These are phyloP conservation scores for Theonella swinhoei DNA, from an alignment of 37 sponge, comb jelly and placozoan species.

Conservation along the genomic window DNA sequence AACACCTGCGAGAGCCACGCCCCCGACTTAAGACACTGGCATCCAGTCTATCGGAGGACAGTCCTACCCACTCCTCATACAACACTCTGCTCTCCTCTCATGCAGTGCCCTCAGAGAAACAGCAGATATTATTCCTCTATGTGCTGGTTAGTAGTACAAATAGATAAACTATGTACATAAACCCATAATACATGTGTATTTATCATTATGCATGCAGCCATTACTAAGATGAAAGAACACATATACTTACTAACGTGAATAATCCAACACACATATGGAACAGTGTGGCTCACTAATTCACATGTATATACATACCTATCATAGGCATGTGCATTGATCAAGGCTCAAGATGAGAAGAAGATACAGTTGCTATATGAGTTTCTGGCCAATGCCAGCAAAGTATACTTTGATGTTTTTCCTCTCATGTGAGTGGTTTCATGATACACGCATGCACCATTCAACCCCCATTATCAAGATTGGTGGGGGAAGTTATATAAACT, in stretches of 20 bases:
- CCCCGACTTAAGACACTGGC: conserved; percentile 12
- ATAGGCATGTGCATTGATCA: conserved; percentile 38
- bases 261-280: too few relatives aligned
- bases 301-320: too few relatives aligned
- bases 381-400: conserved; percentile 66
- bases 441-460: neutral
- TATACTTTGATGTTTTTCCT: conserved; percentile 71
- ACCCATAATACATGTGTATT: neutral
- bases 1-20: conserved; percentile 36
- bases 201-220: too few relatives aligned
- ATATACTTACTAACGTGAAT: too few relatives aligned
- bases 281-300: too few relatives aligned
- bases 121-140: conserved; percentile 54
- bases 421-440: conserved; percentile 58
- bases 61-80: neutral
- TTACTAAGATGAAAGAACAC: too few relatives aligned
- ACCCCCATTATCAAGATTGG: neutral
- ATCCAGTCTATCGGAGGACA: neutral
- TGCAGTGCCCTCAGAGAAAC: conserved; percentile 26
- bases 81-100: conserved; percentile 23
- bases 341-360: conserved; percentile 53
- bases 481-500: too few relatives aligned
- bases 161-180: neutral
- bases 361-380: conserved; percentile 65
- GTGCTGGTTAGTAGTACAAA: conserved; percentile 37